These are phyloP conservation scores for Schizopygopsis pylzovi DNA, from an alignment of 2,797 vertebrate species.

Conservation along the genomic window DNA sequence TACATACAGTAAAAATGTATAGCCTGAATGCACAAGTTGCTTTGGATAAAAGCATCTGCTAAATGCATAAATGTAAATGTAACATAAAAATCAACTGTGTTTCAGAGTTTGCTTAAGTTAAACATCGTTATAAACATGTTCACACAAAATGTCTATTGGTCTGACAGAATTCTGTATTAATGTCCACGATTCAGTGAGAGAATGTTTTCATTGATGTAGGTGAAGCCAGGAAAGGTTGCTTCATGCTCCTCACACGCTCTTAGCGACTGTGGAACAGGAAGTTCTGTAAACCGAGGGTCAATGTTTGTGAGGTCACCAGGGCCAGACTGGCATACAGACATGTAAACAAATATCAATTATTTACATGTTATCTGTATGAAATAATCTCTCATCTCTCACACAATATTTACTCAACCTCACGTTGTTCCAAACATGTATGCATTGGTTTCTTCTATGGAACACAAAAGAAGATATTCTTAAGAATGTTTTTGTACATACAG, in stretches of 20 bases:
- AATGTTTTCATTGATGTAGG: slow-evolving; percentile 67
- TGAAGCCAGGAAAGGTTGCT: slow-evolving; percentile 76
- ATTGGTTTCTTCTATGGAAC: neutral
- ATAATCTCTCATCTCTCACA: neutral
- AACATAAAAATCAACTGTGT: neutral
- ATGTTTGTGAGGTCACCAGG: slow-evolving; percentile 79
- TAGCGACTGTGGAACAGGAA: slow-evolving; percentile 74
- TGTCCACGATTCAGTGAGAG: slow-evolving; percentile 11
- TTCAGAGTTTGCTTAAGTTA: slow-evolving; percentile 8
- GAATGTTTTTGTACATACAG: neutral
- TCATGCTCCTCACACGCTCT: slow-evolving; percentile 60
- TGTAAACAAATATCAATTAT: neutral
- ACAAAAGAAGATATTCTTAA: neutral
- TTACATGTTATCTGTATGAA: neutral
- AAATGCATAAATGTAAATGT: no score
- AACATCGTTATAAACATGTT: slow-evolving; percentile 17
- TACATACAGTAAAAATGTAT: no score
- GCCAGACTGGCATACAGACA: slow-evolving; percentile 66
- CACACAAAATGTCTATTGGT: slow-evolving; percentile 27
- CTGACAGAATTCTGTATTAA: slow-evolving; percentile 14
- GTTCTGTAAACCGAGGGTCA: slow-evolving; percentile 77
- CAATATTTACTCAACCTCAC: neutral
- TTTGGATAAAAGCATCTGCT: no score
- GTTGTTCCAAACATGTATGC: neutral
- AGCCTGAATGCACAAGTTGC: no score